Evolutionary conservation across 2,888 invertebrate species (phyloP).

Genomic region (Ophion costatus): DNA sequence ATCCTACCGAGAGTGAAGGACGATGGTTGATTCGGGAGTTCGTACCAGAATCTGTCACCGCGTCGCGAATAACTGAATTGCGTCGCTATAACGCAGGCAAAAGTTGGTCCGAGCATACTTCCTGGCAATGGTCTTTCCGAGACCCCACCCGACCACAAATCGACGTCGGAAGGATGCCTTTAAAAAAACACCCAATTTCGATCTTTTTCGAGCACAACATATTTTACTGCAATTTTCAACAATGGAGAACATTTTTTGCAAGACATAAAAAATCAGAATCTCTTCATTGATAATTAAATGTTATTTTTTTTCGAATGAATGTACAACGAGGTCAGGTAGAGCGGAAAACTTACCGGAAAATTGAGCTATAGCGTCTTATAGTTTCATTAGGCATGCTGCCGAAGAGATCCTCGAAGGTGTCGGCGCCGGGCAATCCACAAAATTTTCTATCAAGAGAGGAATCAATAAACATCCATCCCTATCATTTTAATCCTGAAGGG

Average conservation of each 20-base stretch:
- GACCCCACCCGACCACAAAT: constrained; percentile 97
- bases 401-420: constrained; percentile 91
- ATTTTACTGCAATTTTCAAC: no score
- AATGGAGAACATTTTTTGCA: no score
- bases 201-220: constrained; percentile 18
- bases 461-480: not conserved
- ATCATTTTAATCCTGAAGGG: not conserved
- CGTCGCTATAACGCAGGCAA: constrained; percentile 96
- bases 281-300: not conserved
- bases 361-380: constrained; percentile 91
- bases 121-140: constrained; percentile 95
- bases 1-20: constrained; percentile 89
- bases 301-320: no score
- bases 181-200: constrained; percentile 24
- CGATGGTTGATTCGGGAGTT: constrained; percentile 95
- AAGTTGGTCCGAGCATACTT: constrained; percentile 97
- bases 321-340: not conserved
- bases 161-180: constrained; percentile 95
- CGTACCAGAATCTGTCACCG: constrained; percentile 98
- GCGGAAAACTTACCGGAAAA: constrained; percentile 88
- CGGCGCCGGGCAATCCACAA: constrained; percentile 92
- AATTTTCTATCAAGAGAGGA: constrained; percentile 87
- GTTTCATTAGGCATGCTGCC: constrained; percentile 96
- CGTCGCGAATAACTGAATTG: constrained; percentile 95
- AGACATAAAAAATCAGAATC: no score